A percentile compares a stretch with the other conserved stretches of the same genome.
These are phyloP conservation scores for Netelia fuscicornis DNA, from an alignment of 2,888 invertebrate genomes.

Conservation along the genomic window DNA sequence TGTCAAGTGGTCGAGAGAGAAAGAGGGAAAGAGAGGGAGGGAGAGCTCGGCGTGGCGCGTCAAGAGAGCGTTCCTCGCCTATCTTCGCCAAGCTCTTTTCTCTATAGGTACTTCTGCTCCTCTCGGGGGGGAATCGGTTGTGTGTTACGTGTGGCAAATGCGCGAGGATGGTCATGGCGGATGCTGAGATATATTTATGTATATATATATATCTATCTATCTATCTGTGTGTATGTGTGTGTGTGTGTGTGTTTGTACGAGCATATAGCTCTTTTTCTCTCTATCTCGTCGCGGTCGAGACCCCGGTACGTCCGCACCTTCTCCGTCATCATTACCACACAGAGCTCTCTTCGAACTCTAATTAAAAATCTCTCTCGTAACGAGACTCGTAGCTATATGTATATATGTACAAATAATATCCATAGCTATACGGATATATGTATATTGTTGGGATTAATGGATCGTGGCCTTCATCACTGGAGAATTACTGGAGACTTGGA, in stretches of 20 bases:
- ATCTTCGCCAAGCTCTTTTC: slow-evolving; percentile 8
- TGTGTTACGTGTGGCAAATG: slow-evolving; percentile 14
- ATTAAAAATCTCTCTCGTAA: slow-evolving; percentile 64
- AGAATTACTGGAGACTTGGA: slow-evolving; percentile 9
- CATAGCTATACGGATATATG: slow-evolving; percentile 2
- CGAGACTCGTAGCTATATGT: slow-evolving; percentile 34
- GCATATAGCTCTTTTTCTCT: slow-evolving; percentile 2
- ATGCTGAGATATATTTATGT: slow-evolving; percentile 43
- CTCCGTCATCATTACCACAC: slow-evolving; percentile 67
- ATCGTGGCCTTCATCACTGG: slow-evolving; percentile 4
- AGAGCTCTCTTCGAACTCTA: slow-evolving; percentile 63
- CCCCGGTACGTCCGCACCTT: slow-evolving; percentile 68
- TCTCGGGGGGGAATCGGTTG: slow-evolving; percentile 4
- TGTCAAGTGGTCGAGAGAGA: slow-evolving; percentile 68
- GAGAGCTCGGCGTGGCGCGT: not conserved
- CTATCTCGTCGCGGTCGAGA: slow-evolving; percentile 60
- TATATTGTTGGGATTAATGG: slow-evolving; percentile 31
- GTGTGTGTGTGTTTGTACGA: not conserved
- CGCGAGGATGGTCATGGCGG: slow-evolving; percentile 8
- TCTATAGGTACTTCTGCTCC: not conserved
- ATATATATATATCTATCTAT: not conserved
- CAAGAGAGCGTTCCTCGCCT: slow-evolving; percentile 3
- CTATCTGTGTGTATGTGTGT: not conserved
- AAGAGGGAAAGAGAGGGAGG: not conserved
- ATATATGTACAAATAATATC: slow-evolving; percentile 26